These are phyloP conservation scores for Rapana venosa DNA, from an alignment of 2,888 invertebrate genomes.

Conservation along the genomic window DNA sequence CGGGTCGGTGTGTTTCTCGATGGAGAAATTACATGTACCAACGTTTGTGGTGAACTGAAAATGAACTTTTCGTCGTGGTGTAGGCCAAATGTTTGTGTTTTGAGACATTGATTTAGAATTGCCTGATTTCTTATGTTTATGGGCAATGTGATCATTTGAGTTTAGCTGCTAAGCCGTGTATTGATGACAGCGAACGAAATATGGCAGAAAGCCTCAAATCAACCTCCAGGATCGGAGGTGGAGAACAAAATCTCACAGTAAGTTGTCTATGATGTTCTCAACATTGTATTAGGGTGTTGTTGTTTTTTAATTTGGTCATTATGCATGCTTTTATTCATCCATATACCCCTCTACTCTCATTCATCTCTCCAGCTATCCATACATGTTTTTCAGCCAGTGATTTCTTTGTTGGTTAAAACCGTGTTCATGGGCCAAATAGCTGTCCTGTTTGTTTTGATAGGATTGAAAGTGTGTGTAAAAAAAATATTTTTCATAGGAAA, in stretches of 20 bases:
- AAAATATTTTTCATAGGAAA: too few relatives aligned
- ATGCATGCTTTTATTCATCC: neutral
- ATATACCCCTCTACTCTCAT: neutral
- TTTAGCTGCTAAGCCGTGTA: neutral
- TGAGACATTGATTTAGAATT: too few relatives aligned
- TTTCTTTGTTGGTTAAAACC: too few relatives aligned
- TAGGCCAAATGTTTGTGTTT: too few relatives aligned
- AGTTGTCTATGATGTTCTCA: conserved; percentile 5
- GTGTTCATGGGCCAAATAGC: too few relatives aligned
- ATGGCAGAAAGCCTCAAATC: conserved; percentile 44
- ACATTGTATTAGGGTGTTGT: neutral
- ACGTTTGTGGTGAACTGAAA: too few relatives aligned
- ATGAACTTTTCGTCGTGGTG: too few relatives aligned
- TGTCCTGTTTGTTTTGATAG: too few relatives aligned
- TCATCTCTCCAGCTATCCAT: neutral
- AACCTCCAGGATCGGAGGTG: conserved; percentile 55
- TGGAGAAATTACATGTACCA: too few relatives aligned
- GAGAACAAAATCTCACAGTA: conserved; percentile 67
- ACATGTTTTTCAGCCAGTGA: neutral
- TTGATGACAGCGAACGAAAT: neutral
- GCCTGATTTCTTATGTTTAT: neutral
- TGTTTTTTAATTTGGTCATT: neutral
- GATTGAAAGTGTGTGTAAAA: too few relatives aligned
- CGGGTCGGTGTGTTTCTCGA: too few relatives aligned
- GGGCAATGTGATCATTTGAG: neutral